Conservation (phyloP, 2,888 invertebrate genomes). For the Archips crataeganus region DNA sequence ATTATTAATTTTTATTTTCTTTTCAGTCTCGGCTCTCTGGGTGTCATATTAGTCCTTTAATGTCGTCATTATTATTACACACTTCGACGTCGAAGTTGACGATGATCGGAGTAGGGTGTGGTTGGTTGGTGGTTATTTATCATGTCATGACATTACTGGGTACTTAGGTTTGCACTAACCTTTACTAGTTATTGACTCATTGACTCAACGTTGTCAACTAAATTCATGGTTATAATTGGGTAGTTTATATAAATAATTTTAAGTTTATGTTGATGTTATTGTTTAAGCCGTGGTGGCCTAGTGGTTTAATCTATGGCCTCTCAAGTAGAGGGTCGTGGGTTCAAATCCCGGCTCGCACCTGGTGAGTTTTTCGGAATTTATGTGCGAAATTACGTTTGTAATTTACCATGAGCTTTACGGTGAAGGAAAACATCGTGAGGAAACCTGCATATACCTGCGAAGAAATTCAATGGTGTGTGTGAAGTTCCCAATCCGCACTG, state of each 20-base stretch:
- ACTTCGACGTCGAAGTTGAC: neutral
- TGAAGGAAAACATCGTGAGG: too few relatives aligned
- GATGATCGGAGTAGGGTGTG: neutral
- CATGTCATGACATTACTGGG: neutral
- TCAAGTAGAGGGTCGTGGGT: too few relatives aligned
- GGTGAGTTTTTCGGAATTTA: too few relatives aligned
- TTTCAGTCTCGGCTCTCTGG: neutral
- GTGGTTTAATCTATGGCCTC: too few relatives aligned
- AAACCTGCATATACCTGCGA: too few relatives aligned
- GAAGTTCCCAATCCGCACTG: too few relatives aligned
- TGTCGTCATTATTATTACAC: neutral
- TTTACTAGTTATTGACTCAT: neutral
- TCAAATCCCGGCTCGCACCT: too few relatives aligned
- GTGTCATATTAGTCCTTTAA: neutral
- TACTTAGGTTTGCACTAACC: neutral
- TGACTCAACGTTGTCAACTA: neutral
- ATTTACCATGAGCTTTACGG: too few relatives aligned
- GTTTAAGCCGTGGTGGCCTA: too few relatives aligned
- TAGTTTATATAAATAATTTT: neutral
- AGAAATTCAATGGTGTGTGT: too few relatives aligned
- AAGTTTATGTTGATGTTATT: neutral
- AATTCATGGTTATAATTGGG: neutral
- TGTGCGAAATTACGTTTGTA: too few relatives aligned
- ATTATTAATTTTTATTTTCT: constrained; percentile 27
- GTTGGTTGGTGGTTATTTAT: neutral